A percentile compares a stretch with the other conserved stretches of the same genome.
phyloP scores from a whole-genome alignment of 2,113 vertebrate species.

The Polyodon spathula region DNA sequence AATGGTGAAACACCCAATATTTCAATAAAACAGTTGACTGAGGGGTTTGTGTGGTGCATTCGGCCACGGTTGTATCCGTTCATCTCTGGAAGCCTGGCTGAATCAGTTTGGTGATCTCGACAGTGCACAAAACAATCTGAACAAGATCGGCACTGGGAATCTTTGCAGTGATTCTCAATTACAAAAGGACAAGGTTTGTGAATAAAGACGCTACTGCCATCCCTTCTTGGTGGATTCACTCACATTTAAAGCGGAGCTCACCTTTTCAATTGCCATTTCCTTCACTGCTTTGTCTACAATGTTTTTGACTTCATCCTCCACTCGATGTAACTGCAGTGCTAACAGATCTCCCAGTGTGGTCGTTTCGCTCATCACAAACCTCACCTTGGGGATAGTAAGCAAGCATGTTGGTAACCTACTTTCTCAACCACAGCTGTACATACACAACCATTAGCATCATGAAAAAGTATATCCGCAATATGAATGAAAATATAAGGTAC shows the following conservation, averaged over 20 bases:
- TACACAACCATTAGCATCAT: too few relatives aligned
- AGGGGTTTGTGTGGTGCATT: neutral
- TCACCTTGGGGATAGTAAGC: slow-evolving; percentile 34
- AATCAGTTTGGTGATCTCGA: too few relatives aligned
- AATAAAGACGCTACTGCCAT: neutral
- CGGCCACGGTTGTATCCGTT: too few relatives aligned
- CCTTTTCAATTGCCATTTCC: slow-evolving; percentile 62
- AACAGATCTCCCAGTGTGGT: slow-evolving; percentile 51
- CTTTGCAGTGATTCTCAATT: neutral
- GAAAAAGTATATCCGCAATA: too few relatives aligned
- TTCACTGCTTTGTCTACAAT: slow-evolving; percentile 64
- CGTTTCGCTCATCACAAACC: slow-evolving; percentile 53
- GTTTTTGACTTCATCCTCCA: slow-evolving; percentile 64
- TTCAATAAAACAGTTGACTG: neutral
- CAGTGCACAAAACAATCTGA: neutral
- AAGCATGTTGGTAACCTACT: neutral
- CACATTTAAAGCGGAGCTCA: slow-evolving; percentile 8
- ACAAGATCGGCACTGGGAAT: too few relatives aligned
- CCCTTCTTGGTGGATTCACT: too few relatives aligned
- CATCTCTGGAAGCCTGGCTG: too few relatives aligned
- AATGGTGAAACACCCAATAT: neutral
- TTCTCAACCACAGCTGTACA: too few relatives aligned
- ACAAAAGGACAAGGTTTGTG: neutral
- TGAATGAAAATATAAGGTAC: too few relatives aligned
- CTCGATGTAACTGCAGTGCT: slow-evolving; percentile 54